Base-by-base conservation (phyloP, 2,797 vertebrate species). In the Parauchenoglanis punctatus region DNA sequence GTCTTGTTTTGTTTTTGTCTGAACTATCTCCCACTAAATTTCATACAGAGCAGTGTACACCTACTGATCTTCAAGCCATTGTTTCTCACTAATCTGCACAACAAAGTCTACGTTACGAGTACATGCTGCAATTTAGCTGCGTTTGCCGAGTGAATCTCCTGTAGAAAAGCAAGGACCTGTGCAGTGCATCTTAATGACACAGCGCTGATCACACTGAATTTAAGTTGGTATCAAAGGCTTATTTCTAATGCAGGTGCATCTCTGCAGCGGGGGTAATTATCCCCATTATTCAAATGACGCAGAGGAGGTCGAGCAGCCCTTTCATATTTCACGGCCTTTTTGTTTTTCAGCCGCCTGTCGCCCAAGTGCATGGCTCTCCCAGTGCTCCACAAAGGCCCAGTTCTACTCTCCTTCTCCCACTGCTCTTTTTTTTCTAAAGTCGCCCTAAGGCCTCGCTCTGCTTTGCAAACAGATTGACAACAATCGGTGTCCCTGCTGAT, bases 251-350 rank as follows among this genome's bases (percentile, higher is more conserved):
- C 92, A 92, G 92, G 91, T 94, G 93, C 94, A 91, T 93, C 91
- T 89, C 93, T 89, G 92, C 92, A 93, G 91, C 67, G 90, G 87
- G 89, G 93, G 94, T 95, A 95, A 95, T 95, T 95, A 94, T 92
- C 91, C 92, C 92, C 92, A 95, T 95, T 95, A 95, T 94, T 95
- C 92, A 92, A 93, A 93, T 94, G 93, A 94, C 92, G 92, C 93
- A 95, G 92, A 91, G 89, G 92, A 92, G 92, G 91, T 92, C 92
- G 92, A 93, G 92, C 92, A 93, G 93, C 94, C 92, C 94, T 95
- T 95, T 95, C 93, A 95, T 95, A 94, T 95, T 93, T 93, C 91
- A 93, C 83, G 85, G 89, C 87, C 91, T 93, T 94, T 94, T 93
- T 93, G 87, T 93, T 93, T 91, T 87, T 84, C 87, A 89, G 87